Base-by-base conservation (phyloP, 2,113 vertebrate genomes). In the Xyrauchen texanus region DNA sequence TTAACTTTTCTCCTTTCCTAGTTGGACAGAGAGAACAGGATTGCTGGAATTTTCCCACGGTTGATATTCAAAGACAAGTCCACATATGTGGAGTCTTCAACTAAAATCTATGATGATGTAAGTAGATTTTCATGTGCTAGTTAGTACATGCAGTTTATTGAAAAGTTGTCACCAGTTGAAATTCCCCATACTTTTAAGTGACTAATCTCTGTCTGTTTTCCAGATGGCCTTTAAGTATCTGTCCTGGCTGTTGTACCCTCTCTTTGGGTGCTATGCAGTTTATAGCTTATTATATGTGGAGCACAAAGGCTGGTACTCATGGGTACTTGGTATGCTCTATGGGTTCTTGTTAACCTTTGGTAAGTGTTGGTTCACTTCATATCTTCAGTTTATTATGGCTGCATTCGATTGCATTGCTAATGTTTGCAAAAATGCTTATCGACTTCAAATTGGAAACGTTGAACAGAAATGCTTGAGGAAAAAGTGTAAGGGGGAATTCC, bases 301-400 rank as follows among this genome's bases (percentile, higher is more conserved):
- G 88, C 97, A 98, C 93, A 98, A 98, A 92, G 94, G 97, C 91
- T 98, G 97, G 97, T 98, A 98, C 90, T 98, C 97, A 0, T 98
- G 95, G 94, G 94, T 98, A 78, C 94, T 98, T 78, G 91, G 96
- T 88, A 98, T 98, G 96, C 94, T 98, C 75, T 98, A 98, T 3
- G 97, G 97, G 80, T 98, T 98, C 92, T 93, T 98, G 90, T 93
- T 98, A 89, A 98, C 96, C 8, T 82, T 86, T 45, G 81, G 81
- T 77, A 44, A 82, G 79, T 83, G 21, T 34, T 66, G 11, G 9
- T 64, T 74, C 11, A 42, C 45, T 7, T 62, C 52, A 65, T 51
- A 11, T 58, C 34, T 55, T 16, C 5, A 47, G 4, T 34, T 34
- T 34, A 34, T 34, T 3, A 34, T 63, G 6, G 4, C n/a, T 42